Evolutionary conservation across 2,888 invertebrate genomes (phyloP).

Genomic region (Troides aeacus): DNA sequence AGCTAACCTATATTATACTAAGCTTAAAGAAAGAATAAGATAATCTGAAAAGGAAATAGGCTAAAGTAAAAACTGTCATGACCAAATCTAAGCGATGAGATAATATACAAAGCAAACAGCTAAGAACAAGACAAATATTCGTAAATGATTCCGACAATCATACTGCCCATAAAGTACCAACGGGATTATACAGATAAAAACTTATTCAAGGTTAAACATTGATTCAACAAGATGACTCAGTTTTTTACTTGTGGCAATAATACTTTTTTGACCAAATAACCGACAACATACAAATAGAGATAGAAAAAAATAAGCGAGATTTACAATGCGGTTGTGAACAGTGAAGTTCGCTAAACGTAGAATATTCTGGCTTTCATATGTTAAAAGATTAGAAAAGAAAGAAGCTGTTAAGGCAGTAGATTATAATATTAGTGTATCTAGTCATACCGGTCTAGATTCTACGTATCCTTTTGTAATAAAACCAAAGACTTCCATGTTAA

Average conservation of each 20-base stretch:
- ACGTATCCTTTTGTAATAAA: no score
- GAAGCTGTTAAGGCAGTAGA: no score
- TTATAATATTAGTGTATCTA: no score
- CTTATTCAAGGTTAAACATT: neutral
- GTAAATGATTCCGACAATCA: constrained; percentile 1
- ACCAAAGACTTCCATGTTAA: no score
- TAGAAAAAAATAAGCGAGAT: neutral
- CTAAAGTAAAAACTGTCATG: constrained; percentile 1
- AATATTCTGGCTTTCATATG: neutral
- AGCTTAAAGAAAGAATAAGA: neutral
- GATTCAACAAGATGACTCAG: neutral
- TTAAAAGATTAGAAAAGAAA: neutral
- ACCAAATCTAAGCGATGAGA: neutral
- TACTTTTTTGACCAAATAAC: no score
- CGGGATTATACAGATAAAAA: constrained; percentile 2
- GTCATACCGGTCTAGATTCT: no score
- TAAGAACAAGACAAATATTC: neutral
- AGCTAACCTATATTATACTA: neutral
- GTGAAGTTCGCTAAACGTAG: neutral
- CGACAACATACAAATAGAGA: neutral
- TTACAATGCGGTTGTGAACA: neutral
- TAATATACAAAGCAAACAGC: neutral
- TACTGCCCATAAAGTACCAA: neutral
- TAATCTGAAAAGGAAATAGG: neutral
- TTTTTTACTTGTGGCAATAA: neutral